phyloP scores from a whole-genome alignment of 2,888 invertebrate species.

The Tineola bisselliella region DNA sequence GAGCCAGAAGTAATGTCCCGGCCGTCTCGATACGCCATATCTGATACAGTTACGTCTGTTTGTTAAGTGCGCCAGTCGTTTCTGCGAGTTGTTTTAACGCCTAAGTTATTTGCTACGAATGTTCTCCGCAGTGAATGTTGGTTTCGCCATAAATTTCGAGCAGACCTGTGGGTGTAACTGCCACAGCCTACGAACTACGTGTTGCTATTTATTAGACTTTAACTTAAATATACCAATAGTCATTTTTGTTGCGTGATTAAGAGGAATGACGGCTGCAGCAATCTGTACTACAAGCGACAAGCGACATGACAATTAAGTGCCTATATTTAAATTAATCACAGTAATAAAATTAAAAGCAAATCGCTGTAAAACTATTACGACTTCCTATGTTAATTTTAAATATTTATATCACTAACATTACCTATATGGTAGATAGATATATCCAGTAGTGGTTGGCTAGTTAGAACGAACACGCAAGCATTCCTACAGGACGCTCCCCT shows the following conservation, averaged over 20 bases:
- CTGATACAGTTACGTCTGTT: slow-evolving; percentile 67
- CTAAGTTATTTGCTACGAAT: slow-evolving; percentile 61
- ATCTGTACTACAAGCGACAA: neutral
- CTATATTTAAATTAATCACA: neutral
- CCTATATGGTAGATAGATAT: neutral
- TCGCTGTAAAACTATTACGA: neutral
- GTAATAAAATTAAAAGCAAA: slow-evolving; percentile 9
- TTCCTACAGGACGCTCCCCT: slow-evolving; percentile 23
- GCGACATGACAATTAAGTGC: neutral
- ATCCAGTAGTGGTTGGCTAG: neutral
- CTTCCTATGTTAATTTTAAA: neutral
- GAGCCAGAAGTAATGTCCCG: slow-evolving; percentile 57
- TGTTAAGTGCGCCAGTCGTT: slow-evolving; percentile 65
- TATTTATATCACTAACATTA: neutral
- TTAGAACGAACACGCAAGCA: slow-evolving; percentile 12
- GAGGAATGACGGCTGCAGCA: neutral
- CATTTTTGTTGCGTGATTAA: slow-evolving; percentile 24
- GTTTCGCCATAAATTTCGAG: slow-evolving; percentile 64
- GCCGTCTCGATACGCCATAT: slow-evolving; percentile 60
- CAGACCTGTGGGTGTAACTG: slow-evolving; percentile 64
- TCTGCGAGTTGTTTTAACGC: slow-evolving; percentile 63
- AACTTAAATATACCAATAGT: slow-evolving; percentile 43
- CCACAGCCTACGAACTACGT: slow-evolving; percentile 41
- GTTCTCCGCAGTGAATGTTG: slow-evolving; percentile 56
- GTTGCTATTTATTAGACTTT: slow-evolving; percentile 50